Evolutionary conservation across 2,888 invertebrate genomes (phyloP), one percentile per base, ranked within the genome.

Genomic region (Drosophila stalkeri): DNA sequence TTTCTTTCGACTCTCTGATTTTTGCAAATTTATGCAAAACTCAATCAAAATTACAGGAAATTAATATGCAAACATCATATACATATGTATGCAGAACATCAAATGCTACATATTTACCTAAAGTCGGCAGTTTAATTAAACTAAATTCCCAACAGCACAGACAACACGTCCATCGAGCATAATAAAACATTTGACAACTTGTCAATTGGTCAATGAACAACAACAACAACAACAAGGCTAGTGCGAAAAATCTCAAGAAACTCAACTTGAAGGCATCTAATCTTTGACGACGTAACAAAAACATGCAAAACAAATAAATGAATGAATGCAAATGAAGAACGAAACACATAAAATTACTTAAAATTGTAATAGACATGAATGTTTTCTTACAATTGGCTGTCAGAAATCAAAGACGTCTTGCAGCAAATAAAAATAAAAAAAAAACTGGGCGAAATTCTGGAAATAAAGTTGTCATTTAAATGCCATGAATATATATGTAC

Each of bases 281-380:
- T 57, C 67, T 81, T 63, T 39, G 51, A 35, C 27, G 27, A 27
- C 27, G 6, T n/a, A 27, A 27, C 16, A 6, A 49, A 56, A 54
- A 64, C 66, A 81, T 69, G 61, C 54, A 60, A 77, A 70, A 62
- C 70, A 68, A 72, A 74, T 68, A 82, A 87, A 83, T 20, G 35
- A 51, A 33, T 77, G 59, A 70, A 84, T 66, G 70, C 72, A 82
- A 74, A 75, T 65, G 77, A 64, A 33, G 43, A 23, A 33, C 57
- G 16, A 64, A 79, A 80, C 81, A 86, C 66, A 87, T 73, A 80
- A 86, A 86, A 85, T 89, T 89, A 87, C 86, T 89, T 87, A 82
- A 80, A 77, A 75, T 68, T 69, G 66, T 71, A 61, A 68, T 41
- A 52, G 72, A 59, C 62, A 71, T 60, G 27, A 60, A 68, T 56